Base-by-base conservation (phyloP, 2,797 vertebrate genomes). In the Hirundo rustica region DNA sequence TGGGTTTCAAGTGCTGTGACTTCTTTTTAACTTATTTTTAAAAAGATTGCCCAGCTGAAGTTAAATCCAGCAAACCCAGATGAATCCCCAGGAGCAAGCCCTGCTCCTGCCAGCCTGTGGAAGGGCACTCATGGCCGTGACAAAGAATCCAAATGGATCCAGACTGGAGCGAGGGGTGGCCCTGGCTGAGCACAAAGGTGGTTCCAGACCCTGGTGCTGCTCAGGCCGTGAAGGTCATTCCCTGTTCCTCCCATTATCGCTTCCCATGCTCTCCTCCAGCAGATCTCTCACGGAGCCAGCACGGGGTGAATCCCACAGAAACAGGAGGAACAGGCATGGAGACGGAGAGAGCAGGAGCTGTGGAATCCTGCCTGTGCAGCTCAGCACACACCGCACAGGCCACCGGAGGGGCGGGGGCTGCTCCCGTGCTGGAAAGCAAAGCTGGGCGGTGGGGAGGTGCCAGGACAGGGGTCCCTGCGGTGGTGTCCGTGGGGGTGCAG, bases 281-380 rank as follows among this genome's bases (percentile, higher is more conserved):
- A 0, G 47, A 67, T 36, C 2, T 0, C 0, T 0, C 30, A 8
- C 8, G 23, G 47, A 90, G 14, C n/a, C 2, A 18, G 50, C n/a
- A 5, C 67, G 9, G 25, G 36, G 22, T 22, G 74, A 85, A 51
- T 60, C 40, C 40, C 85, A 26, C 30, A 54, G 45, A 9, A 45
- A 19, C 36, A 19, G 25, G 36, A 60, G 36, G 30, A 62, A 2
- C 2, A 11, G 2, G 5, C 5, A 21, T 4, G 3, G 5, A 54
- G 18, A 51, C 2, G 60, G 32, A 57, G 60, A 61, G 74, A 65
- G 47, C 5, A 7, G 53, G 47, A 82, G 53, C 55, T 27, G 44
- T 74, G 78, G 94, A 95, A 92, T 79, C 27, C 79, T 80, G 85
- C 71, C 91, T 8, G 3, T 1, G 2, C 2, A 7, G 67, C 38